Percentiles rank a stretch among this genome's conserved stretches.
Evolutionary conservation across 2,888 invertebrate genomes (phyloP).

Genomic region (Euspilapteryx auroguttella): DNA sequence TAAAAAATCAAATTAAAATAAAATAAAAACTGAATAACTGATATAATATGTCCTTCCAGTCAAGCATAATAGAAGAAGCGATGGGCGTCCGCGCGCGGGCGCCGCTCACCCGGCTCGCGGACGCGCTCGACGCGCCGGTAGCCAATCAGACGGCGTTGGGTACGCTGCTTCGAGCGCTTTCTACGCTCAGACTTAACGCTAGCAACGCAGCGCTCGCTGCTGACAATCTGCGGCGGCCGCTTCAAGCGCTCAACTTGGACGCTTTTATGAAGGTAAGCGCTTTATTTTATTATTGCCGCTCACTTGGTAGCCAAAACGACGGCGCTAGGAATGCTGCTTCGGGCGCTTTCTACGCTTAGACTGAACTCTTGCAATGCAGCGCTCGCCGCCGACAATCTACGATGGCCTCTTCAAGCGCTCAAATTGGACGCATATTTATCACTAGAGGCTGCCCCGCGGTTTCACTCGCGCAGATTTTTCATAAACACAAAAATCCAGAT

Average conservation of each 20-base stretch:
- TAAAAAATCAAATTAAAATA: no score
- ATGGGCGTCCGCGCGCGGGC: conserved; percentile 70
- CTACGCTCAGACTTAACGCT: conserved; percentile 73
- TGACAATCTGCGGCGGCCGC: conserved; percentile 72
- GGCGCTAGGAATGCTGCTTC: conserved; percentile 70
- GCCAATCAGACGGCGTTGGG: conserved; percentile 77
- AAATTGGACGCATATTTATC: no score
- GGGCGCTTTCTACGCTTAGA: conserved; percentile 69
- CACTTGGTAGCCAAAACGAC: conserved; percentile 78
- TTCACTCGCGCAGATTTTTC: no score
- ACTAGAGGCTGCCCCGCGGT: no score
- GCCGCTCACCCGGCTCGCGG: conserved; percentile 71
- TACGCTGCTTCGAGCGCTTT: conserved; percentile 69
- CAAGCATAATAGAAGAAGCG: conserved; percentile 74
- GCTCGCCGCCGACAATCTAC: conserved; percentile 75
- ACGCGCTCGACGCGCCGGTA: conserved; percentile 76
- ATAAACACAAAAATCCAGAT: no score
- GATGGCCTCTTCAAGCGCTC: conserved; percentile 70
- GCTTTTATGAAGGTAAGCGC: conserved; percentile 42
- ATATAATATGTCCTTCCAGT: no score
- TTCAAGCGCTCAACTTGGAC: conserved; percentile 71
- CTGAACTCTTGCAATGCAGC: conserved; percentile 77
- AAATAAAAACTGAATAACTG: no score
- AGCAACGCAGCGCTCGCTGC: conserved; percentile 75
- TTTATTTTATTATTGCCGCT: conserved; percentile 1